Evolutionary conservation across 2,888 invertebrate genomes (phyloP).

Genomic region (Mayetiola destructor): DNA sequence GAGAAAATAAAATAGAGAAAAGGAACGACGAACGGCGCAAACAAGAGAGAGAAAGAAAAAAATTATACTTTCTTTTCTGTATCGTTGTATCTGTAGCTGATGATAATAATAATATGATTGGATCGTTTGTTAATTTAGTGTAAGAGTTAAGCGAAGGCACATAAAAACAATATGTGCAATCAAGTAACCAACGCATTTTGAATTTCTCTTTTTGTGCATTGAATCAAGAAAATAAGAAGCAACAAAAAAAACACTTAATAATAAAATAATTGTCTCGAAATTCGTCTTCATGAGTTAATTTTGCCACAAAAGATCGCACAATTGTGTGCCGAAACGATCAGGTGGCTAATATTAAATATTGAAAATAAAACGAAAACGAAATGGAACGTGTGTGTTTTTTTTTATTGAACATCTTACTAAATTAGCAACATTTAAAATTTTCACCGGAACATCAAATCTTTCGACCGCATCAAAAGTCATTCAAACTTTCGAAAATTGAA

Average conservation of each 20-base stretch:
- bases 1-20: too few species aligned
- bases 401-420: too few species aligned
- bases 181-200: not conserved
- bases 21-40: too few species aligned
- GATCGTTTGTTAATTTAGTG: too few species aligned
- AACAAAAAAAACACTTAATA: too few species aligned
- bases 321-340: not conserved
- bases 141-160: too few species aligned
- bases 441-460: not conserved
- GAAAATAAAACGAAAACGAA: not conserved
- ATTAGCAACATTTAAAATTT: not conserved
- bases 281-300: not conserved
- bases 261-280: not conserved
- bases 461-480: not conserved
- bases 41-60: too few species aligned
- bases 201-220: not conserved
- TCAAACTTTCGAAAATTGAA: slow-evolving; percentile 7
- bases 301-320: slow-evolving; percentile 7
- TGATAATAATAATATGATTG: too few species aligned
- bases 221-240: too few species aligned
- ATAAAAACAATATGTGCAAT: not conserved
- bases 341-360: not conserved
- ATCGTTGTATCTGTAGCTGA: too few species aligned
- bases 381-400: too few species aligned
- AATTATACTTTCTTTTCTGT: too few species aligned